These are phyloP conservation scores for Macropodus opercularis DNA, from an alignment of 2,797 vertebrate genomes.

Conservation along the genomic window DNA sequence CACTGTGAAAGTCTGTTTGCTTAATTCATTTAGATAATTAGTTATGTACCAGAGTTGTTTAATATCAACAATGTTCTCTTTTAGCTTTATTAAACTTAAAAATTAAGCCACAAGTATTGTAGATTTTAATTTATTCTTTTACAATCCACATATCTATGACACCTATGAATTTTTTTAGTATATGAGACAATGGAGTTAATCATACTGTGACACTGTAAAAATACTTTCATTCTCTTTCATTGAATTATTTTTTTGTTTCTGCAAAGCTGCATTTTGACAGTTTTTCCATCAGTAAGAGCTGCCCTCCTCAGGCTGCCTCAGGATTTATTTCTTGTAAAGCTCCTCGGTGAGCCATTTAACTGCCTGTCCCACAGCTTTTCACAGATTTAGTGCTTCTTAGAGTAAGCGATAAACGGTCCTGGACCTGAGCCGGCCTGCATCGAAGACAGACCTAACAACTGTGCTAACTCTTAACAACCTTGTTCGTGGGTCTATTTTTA, in stretches of 20 bases:
- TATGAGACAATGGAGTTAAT: constrained; percentile 2
- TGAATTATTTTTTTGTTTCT: constrained; percentile 21
- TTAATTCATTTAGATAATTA: constrained; percentile 42
- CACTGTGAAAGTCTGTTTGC: constrained; percentile 32
- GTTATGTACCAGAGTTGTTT: constrained; percentile 32
- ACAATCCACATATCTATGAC: background rate
- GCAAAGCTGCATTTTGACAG: constrained; percentile 21
- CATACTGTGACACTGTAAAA: constrained; percentile 15
- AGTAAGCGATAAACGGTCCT: constrained; percentile 45
- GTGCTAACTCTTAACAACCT: constrained; percentile 14
- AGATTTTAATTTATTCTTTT: too few relatives aligned
- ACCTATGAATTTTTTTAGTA: constrained; percentile 15
- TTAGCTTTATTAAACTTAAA: constrained; percentile 36
- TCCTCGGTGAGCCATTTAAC: constrained; percentile 53
- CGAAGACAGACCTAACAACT: constrained; percentile 33
- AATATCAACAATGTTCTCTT: constrained; percentile 1
- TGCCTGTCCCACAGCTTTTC: constrained; percentile 39
- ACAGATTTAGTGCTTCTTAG: constrained; percentile 53
- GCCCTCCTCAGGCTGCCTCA: constrained; percentile 18
- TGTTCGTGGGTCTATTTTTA: background rate
- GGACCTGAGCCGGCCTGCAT: constrained; percentile 32
- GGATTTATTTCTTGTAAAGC: constrained; percentile 53
- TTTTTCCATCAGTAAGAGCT: constrained; percentile 35
- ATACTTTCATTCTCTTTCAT: constrained; percentile 10
- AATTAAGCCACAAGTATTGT: too few relatives aligned